Evolutionary conservation across 23 tunicate genomes (phyloP), one percentile per base, ranked within the genome.

Genomic region (Corella eumyota): DNA sequence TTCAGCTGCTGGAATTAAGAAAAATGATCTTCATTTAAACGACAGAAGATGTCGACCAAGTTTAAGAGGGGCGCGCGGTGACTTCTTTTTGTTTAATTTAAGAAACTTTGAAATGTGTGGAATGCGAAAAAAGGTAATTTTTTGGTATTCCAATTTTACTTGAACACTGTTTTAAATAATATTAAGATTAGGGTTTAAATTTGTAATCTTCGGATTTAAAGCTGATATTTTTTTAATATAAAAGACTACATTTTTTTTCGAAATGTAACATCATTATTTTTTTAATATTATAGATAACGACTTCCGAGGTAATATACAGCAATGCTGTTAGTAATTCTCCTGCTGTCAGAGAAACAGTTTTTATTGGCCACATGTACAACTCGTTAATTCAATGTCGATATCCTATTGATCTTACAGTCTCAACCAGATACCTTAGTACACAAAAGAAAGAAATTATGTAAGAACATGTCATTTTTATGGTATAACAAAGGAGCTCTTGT

Each of bases 341-440:
- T 23, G 37, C 34, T 6, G 6, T 31, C 34, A 22, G 20, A 6
- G 29, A 34, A 15, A 63, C 37, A 2, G 63, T 68, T 24, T 55
- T 68, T 24, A 21, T 55, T 23, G 50, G 46, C 6, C 37, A 3
- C 50, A 3, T 31, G 2, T 68, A 33, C 50, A 30, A 31, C 1
- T 56, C 74, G 5, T 46, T 7, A 19, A 34, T 68, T 3, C 25
- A 32, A 54, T 68, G 74, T 56, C 74, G 34, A 36, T 68, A 52
- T 33, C 74, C 74, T 19, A 68, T 68, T 26, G 74, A 68, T 34
- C 62, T 68, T 21, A 68, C 74, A 4, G 74, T 68, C 32, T 54
- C 58, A 49, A 55, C 38, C 2, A 30, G 61, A 13, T 50, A 19
- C 50, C 50, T 62, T 36, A 5, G 27, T 7, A 51, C 57, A 11